Percentiles rank a stretch among this genome's conserved stretches.
phyloP scores from a whole-genome alignment of 2,113 vertebrate genomes.

The Tylochromis polylepis region DNA sequence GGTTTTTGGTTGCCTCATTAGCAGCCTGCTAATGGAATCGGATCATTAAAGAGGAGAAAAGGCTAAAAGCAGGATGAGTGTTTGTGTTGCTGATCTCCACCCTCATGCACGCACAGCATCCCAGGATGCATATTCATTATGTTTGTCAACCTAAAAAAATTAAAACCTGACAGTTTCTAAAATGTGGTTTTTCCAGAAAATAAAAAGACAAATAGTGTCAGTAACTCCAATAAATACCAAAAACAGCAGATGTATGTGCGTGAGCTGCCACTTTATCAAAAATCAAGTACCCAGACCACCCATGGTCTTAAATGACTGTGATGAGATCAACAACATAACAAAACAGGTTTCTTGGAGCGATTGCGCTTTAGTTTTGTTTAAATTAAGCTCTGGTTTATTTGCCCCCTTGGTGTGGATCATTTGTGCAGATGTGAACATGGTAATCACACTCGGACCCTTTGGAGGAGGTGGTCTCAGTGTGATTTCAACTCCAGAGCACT shows the following conservation, averaged over 20 bases:
- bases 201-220: background rate
- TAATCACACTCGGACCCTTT: background rate
- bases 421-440: background rate
- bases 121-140: background rate
- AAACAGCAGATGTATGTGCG: background rate
- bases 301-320: background rate
- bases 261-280: background rate
- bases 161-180: background rate
- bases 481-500: too few species aligned
- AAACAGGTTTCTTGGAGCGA: background rate
- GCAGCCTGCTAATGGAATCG: conserved; percentile 46
- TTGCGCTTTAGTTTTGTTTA: background rate
- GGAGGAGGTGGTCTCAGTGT: too few species aligned
- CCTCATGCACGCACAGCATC: background rate
- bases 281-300: background rate
- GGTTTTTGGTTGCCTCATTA: conserved; percentile 22
- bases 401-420: too few species aligned
- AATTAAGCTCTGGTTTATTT: background rate
- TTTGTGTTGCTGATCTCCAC: background rate
- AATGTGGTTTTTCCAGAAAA: background rate
- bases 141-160: background rate
- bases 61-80: conserved; percentile 18
- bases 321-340: background rate
- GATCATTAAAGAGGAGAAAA: conserved; percentile 46
- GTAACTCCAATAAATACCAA: background rate